Conservation (phyloP, 2,113 vertebrate species). For the Ifrita kowaldi region DNA sequence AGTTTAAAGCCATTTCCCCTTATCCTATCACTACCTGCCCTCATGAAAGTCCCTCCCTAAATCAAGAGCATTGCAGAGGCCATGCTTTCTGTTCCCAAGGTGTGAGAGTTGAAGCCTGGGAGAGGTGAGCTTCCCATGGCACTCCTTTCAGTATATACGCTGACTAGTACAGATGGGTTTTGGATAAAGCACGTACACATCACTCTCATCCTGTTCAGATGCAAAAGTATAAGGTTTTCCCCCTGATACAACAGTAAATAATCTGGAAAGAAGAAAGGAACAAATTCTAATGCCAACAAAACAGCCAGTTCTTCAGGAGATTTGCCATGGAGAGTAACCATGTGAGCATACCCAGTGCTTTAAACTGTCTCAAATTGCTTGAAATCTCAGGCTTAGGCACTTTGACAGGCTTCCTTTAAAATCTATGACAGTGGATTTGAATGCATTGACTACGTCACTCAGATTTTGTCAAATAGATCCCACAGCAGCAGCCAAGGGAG, state of each 20-base stretch:
- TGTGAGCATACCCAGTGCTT: not conserved
- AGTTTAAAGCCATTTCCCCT: not conserved
- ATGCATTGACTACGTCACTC: not conserved
- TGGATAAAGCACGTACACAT: not conserved
- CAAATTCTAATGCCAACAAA: not conserved
- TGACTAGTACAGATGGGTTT: not conserved
- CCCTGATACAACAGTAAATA: not conserved
- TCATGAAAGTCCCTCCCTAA: not conserved
- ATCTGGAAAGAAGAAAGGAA: not conserved
- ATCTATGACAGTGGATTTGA: not conserved
- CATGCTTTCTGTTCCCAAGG: not conserved
- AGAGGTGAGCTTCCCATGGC: not conserved
- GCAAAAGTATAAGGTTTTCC: not conserved
- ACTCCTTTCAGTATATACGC: not conserved
- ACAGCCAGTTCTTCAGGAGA: not conserved
- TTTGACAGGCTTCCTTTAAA: constrained; percentile 40
- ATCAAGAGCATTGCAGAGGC: not conserved
- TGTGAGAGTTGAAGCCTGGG: not conserved
- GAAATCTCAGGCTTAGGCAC: not conserved
- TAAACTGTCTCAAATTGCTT: not conserved
- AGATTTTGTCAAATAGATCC: constrained; percentile 24
- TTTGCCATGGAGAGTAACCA: not conserved
- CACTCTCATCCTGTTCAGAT: not conserved
- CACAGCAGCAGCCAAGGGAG: not conserved
- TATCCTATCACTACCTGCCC: not conserved